A percentile compares a stretch with the other conserved stretches of the same genome.
These are phyloP conservation scores for Nebria salina DNA, from an alignment of 2,888 invertebrate genomes.

Conservation along the genomic window DNA sequence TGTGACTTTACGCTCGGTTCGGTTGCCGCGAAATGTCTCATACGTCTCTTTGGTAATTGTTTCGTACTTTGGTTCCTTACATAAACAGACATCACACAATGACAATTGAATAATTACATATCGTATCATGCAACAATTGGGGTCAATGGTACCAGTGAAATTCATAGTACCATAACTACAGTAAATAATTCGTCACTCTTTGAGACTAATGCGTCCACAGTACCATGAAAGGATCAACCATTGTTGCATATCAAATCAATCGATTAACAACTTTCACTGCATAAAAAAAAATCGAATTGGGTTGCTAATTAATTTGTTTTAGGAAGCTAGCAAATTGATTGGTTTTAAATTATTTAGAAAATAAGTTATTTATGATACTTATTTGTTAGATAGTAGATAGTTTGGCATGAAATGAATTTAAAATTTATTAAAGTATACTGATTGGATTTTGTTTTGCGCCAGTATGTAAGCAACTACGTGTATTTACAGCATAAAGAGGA, in stretches of 20 bases:
- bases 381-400: too few species aligned
- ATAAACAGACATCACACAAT: conserved; percentile 42
- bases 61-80: conserved; percentile 70
- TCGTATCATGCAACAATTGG: not conserved
- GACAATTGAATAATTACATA: conserved; percentile 5
- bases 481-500: too few species aligned
- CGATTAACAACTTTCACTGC: conserved; percentile 14
- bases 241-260: conserved; percentile 8
- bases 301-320: conserved; percentile 1
- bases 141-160: conserved; percentile 8
- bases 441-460: too few species aligned
- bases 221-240: conserved; percentile 22
- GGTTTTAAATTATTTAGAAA: not conserved
- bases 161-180: conserved; percentile 15
- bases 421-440: too few species aligned
- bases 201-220: conserved; percentile 17
- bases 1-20: conserved; percentile 71
- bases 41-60: conserved; percentile 74
- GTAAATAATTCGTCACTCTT: not conserved
- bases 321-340: not conserved
- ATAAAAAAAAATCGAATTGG: not conserved
- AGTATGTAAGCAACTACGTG: too few species aligned
- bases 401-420: too few species aligned
- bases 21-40: conserved; percentile 71
- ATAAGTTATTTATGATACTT: not conserved